Percentiles rank a stretch among this genome's conserved stretches.
These are phyloP conservation scores for Sternotherus odoratus DNA, from an alignment of 2,797 vertebrate species.

Conservation along the genomic window DNA sequence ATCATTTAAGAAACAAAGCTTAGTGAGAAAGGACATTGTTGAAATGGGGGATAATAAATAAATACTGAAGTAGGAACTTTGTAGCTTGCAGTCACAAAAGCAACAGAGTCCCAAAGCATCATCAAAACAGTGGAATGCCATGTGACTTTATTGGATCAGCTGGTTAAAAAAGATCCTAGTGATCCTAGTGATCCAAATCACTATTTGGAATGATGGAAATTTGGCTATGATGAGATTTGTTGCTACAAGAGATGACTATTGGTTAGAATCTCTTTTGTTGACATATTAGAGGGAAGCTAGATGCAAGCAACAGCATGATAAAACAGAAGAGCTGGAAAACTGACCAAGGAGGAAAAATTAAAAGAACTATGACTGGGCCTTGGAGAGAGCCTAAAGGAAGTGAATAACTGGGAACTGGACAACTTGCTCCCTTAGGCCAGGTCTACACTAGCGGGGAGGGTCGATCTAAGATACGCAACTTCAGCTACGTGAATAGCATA, in stretches of 20 bases:
- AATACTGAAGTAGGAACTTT: neutral
- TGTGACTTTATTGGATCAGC: neutral
- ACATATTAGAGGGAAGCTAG: neutral
- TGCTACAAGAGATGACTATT: neutral
- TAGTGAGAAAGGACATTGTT: neutral
- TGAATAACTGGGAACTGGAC: neutral
- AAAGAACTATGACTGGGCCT: fast-evolving
- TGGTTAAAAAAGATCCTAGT: neutral
- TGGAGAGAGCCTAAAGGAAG: neutral
- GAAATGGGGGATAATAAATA: conserved; percentile 3
- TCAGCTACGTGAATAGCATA: too few relatives aligned
- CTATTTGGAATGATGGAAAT: neutral
- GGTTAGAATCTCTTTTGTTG: neutral
- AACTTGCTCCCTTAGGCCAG: neutral
- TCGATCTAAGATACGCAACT: too few relatives aligned
- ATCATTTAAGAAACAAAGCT: neutral
- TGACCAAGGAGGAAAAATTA: neutral
- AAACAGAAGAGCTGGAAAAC: conserved; percentile 21
- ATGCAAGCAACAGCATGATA: neutral
- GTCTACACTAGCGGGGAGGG: too few relatives aligned
- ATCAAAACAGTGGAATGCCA: neutral
- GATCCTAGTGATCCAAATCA: neutral
- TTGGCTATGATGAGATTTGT: neutral
- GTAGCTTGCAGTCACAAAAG: conserved; percentile 15
- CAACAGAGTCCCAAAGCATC: neutral